Base-by-base conservation (phyloP, 1,140 invertebrate genomes). In the Drusus annulatus region DNA sequence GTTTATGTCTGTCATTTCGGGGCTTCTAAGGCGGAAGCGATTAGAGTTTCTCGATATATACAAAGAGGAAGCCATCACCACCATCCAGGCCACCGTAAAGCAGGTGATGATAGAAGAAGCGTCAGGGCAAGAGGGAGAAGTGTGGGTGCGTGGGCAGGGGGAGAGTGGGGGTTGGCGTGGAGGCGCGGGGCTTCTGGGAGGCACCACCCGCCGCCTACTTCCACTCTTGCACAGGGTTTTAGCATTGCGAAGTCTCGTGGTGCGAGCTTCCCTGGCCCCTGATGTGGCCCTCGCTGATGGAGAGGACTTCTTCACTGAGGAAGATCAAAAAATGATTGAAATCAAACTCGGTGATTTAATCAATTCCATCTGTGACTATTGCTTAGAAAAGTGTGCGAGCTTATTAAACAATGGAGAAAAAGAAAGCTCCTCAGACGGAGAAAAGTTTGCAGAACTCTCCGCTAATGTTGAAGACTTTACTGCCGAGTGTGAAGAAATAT, bases 41-140 rank as follows among this genome's bases (percentile, higher is more conserved):
- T 95, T 96, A 86, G 92, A 94, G 83, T 98, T 98, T 88, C 92
- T 98, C 62, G 96, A 98, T 84, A 93, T 93, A 21, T 98, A 97
- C 84, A 94, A 95, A 89, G 94, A 96, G 84, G 98, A 99, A 90
- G 94, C 96, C 10, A 94, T 96, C 78, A 96, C 96, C 56, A 95
- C 97, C 19, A 93, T 98, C 28, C 95, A 96, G 87, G 93, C 97
- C 19, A 92, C 95, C 54, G 93, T 98, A 7, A 98, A 98, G 89
- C 96, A 98, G 89, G 93, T 94, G 81, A 92, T 96, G 45, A 95
- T 96, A 84, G 95, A 96, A 89, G 93, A 94, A 45, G 92, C 93
- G 84, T 92, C 91, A 77, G 91, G 92, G 83, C 69, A 79, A 16
- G 94, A 95, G 85, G 89, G 90, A 52, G 93, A 94, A 85, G 89